Percentiles rank a stretch among this genome's conserved stretches.
Conservation (phyloP, 2,113 vertebrate genomes). For the Phalacrocorax carbo region DNA sequence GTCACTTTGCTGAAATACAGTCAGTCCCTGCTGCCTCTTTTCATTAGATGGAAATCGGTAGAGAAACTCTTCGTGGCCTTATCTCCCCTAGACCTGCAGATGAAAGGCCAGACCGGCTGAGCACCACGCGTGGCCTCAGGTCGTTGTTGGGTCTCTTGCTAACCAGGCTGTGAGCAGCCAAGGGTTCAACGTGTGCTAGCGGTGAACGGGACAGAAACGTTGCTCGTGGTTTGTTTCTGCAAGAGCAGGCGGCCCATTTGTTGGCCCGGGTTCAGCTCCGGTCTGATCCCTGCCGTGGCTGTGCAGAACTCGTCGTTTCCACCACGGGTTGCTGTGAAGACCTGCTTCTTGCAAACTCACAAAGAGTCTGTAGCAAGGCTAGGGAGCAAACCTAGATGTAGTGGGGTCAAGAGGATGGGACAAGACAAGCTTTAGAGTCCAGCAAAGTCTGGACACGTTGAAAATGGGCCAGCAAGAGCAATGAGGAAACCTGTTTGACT, state of each 20-base stretch:
- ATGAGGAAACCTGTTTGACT: neutral
- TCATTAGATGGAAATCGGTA: neutral
- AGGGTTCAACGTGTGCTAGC: fast-evolving
- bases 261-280: too few relatives aligned
- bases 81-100: fast-evolving
- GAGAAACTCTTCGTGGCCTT: neutral
- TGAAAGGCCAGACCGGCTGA: neutral
- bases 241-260: fast-evolving
- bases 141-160: neutral
- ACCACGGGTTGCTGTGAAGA: neutral
- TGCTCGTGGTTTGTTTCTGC: neutral
- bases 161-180: neutral
- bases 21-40: neutral
- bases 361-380: neutral
- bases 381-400: neutral
- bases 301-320: neutral
- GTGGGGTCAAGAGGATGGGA: neutral
- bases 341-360: neutral
- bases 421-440: too few relatives aligned
- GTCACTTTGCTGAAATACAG: neutral
- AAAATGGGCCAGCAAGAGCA: neutral
- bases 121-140: fast-evolving
- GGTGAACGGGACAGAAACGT: fast-evolving
- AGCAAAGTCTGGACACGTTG: neutral
- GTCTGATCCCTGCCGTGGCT: neutral